Percentiles rank a stretch among this genome's conserved stretches.
Evolutionary conservation across 2,888 invertebrate species (phyloP).

Genomic region (Caenorhabditis doughertyi): DNA sequence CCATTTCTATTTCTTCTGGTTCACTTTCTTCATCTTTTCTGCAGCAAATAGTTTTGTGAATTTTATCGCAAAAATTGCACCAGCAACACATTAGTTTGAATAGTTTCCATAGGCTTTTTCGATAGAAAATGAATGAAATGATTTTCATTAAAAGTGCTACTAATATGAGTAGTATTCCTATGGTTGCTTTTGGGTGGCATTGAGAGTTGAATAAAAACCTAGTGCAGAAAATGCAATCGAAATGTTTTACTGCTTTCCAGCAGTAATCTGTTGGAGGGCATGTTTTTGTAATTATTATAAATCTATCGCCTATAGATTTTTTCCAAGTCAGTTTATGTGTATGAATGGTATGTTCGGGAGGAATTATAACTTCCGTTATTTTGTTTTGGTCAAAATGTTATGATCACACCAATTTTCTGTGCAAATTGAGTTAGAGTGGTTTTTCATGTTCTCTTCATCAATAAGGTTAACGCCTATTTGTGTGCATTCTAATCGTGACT

Average conservation of each 20-base stretch:
- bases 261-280: conserved; percentile 4
- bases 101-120: too few species aligned
- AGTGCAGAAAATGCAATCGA: neutral
- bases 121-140: too few species aligned
- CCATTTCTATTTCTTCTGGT: conserved; percentile 1
- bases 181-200: conserved; percentile 6
- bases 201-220: conserved; percentile 7
- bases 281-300: neutral
- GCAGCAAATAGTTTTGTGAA: neutral
- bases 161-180: neutral
- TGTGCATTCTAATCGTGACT: conserved; percentile 3
- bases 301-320: neutral
- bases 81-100: neutral
- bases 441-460: neutral
- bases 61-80: neutral
- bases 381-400: neutral
- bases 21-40: neutral
- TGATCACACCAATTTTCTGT: conserved; percentile 15
- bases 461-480: neutral
- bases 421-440: neutral
- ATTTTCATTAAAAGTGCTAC: neutral
- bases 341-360: conserved; percentile 4
- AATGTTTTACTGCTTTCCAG: neutral
- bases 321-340: conserved; percentile 5
- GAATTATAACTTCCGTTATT: too few species aligned